These are phyloP conservation scores for Griposia aprilina DNA, from an alignment of 2,888 invertebrate genomes.

Conservation along the genomic window DNA sequence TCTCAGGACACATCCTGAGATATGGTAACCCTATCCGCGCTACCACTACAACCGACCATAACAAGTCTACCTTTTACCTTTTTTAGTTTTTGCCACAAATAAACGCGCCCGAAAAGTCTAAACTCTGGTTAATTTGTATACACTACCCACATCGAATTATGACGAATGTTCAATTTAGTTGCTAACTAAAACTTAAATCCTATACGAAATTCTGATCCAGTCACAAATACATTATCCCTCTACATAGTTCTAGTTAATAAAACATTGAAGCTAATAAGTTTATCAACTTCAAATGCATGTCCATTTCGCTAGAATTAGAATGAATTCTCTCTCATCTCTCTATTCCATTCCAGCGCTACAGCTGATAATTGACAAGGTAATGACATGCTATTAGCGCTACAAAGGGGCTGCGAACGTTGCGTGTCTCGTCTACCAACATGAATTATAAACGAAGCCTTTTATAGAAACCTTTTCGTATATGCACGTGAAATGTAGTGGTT, in stretches of 20 bases:
- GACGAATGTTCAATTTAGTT: neutral
- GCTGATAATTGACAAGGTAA: conserved; percentile 2
- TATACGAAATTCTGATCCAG: neutral
- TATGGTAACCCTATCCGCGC: no score
- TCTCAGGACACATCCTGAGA: no score
- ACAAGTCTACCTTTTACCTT: no score
- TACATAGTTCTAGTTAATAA: neutral
- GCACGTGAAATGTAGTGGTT: neutral
- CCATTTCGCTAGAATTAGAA: neutral
- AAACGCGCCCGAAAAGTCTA: neutral
- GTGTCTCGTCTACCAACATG: neutral
- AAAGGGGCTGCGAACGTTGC: neutral
- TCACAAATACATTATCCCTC: no score
- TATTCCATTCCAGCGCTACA: neutral
- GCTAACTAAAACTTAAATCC: neutral
- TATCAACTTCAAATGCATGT: neutral
- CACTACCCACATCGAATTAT: neutral
- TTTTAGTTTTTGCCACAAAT: neutral
- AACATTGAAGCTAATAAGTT: neutral
- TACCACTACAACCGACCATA: neutral
- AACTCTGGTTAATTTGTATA: neutral
- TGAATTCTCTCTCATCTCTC: neutral
- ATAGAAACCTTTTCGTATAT: conserved; percentile 6
- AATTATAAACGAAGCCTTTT: conserved; percentile 29
- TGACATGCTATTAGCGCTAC: no score